A percentile compares a stretch with the other conserved stretches of the same genome.
phyloP scores from a whole-genome alignment of 2,113 vertebrate genomes.

The Neodontobutis hainanensis region DNA sequence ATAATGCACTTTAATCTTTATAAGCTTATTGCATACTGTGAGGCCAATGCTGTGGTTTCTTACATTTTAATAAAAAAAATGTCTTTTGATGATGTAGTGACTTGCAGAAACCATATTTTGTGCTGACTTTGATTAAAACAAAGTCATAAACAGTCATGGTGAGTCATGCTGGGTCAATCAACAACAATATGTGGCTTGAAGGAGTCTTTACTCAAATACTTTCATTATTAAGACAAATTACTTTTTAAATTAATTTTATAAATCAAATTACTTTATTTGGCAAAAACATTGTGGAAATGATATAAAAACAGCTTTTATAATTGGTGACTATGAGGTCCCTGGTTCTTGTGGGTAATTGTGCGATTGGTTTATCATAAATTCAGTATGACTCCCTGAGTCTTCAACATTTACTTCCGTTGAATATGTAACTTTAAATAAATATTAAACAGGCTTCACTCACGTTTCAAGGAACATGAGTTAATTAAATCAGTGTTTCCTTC shows the following conservation, averaged over 20 bases:
- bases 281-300: background rate
- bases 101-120: too few relatives aligned
- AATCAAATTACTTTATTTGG: too few relatives aligned
- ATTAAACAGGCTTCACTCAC: slow-evolving; percentile 3
- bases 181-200: too few relatives aligned
- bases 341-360: slow-evolving; percentile 48
- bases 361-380: slow-evolving; percentile 30
- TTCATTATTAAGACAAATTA: background rate
- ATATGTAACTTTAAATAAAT: slow-evolving; percentile 1
- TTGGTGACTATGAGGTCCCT: background rate
- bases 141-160: too few relatives aligned
- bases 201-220: too few relatives aligned
- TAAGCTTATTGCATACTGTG: too few relatives aligned
- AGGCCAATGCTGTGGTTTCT: too few relatives aligned
- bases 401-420: background rate
- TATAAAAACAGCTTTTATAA: slow-evolving; percentile 6
- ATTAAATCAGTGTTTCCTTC: background rate
- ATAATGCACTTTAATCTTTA: too few relatives aligned
- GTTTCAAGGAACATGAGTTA: slow-evolving; percentile 1
- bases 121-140: background rate
- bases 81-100: too few relatives aligned
- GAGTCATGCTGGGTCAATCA: too few relatives aligned
- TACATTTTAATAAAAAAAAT: too few relatives aligned
- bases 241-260: too few relatives aligned
- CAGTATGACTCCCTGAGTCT: slow-evolving; percentile 28